A percentile compares a stretch with the other conserved stretches of the same genome.
phyloP scores from a whole-genome alignment of 2,797 vertebrate species.

The Poeciliopsis presidionis region DNA sequence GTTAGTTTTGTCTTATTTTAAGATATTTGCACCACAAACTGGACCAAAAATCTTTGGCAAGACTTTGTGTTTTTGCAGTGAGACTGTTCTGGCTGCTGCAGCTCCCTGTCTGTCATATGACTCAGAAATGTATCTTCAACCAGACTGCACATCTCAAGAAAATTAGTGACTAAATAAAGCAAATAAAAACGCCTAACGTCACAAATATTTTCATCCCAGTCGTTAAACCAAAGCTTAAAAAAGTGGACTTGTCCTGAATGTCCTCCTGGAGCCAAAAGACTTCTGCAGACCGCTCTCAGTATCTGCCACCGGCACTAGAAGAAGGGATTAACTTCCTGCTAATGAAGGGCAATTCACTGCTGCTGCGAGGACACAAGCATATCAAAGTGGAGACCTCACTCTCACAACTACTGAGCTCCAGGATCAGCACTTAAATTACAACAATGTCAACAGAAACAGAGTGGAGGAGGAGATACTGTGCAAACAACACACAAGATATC shows the following conservation, averaged over 20 bases:
- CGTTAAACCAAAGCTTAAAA: constrained; percentile 21
- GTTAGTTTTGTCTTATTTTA: too few relatives aligned
- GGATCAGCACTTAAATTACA: constrained; percentile 55
- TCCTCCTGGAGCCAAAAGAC: constrained; percentile 31
- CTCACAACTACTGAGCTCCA: constrained; percentile 46
- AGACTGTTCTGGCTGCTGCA: neutral
- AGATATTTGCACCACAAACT: too few relatives aligned
- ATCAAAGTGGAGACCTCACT: constrained; percentile 38
- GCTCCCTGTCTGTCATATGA: neutral
- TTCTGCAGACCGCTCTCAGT: constrained; percentile 16
- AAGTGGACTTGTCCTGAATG: constrained; percentile 27
- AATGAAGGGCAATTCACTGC: constrained; percentile 71
- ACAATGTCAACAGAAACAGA: constrained; percentile 40
- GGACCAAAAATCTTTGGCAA: too few relatives aligned
- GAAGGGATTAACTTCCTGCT: constrained; percentile 70
- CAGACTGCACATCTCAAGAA: neutral
- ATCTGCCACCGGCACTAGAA: constrained; percentile 49
- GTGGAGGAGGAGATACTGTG: constrained; percentile 5
- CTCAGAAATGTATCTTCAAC: neutral
- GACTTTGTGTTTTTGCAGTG: neutral
- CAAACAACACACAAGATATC: neutral
- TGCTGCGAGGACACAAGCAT: constrained; percentile 48
- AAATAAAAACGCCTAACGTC: neutral
- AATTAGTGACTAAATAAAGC: neutral
- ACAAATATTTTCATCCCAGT: neutral